Evolutionary conservation across 2,113 vertebrate genomes (phyloP).

Genomic region (Acrocephalus kingi): DNA sequence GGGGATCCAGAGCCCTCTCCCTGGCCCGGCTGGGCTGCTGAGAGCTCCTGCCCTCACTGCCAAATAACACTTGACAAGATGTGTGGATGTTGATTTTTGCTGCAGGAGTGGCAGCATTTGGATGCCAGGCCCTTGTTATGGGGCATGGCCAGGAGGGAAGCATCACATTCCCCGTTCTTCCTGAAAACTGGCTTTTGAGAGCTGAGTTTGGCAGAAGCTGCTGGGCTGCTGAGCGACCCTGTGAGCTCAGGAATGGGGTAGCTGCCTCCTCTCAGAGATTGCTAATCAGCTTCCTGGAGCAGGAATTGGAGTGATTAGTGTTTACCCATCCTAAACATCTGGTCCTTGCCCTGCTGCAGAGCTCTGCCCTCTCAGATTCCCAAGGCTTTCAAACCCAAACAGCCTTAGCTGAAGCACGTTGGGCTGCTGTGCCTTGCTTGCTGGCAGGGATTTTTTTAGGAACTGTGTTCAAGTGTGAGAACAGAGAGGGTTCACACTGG

Average conservation of each 20-base stretch:
- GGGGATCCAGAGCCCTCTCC: background rate
- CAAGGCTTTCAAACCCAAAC: background rate
- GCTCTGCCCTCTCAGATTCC: background rate
- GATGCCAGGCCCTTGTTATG: background rate
- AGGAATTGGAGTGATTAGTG: background rate
- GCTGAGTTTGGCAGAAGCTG: background rate
- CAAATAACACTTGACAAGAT: background rate
- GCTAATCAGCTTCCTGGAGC: conserved; percentile 2
- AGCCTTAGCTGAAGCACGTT: background rate
- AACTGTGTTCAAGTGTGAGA: background rate
- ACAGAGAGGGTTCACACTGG: background rate
- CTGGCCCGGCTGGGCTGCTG: background rate
- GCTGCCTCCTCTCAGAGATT: background rate
- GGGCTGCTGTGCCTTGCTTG: background rate
- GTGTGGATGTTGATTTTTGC: background rate
- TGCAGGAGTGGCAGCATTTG: background rate
- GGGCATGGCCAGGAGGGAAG: background rate
- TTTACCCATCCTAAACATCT: background rate
- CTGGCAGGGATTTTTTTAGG: background rate
- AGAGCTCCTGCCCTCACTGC: background rate
- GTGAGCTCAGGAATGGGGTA: background rate
- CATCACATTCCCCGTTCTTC: fast-evolving
- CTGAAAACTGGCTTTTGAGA: background rate
- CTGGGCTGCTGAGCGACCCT: background rate
- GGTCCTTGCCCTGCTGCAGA: background rate